A percentile compares a stretch with the other conserved stretches of the same genome.
Evolutionary conservation across 2,888 invertebrate genomes (phyloP).

Genomic region (Lycophotia porphyrea): DNA sequence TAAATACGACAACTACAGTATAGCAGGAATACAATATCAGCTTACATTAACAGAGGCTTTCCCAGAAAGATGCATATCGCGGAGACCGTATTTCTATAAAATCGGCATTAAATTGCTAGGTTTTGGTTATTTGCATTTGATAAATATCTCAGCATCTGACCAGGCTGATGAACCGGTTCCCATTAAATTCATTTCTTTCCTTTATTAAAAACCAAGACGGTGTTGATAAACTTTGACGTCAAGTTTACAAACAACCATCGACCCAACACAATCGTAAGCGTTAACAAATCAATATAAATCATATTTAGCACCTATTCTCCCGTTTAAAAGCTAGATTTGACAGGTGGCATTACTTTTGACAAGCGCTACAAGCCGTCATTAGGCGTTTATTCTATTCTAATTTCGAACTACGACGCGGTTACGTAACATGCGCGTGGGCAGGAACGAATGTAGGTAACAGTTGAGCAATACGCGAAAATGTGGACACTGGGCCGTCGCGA

Average conservation of each 20-base stretch:
- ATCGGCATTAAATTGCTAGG: conserved; percentile 20
- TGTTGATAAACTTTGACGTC: conserved; percentile 29
- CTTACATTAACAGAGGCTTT: conserved; percentile 6
- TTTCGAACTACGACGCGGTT: conserved; percentile 73
- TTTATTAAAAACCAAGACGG: background rate
- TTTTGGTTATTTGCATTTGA: conserved; percentile 35
- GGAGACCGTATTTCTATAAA: conserved; percentile 22
- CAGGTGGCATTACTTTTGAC: conserved; percentile 72
- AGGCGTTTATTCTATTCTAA: conserved; percentile 81
- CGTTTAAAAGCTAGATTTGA: conserved; percentile 62
- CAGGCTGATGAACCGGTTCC: conserved; percentile 13
- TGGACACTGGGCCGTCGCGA: conserved; percentile 57
- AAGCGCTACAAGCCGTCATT: conserved; percentile 69
- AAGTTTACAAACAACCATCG: conserved; percentile 40
- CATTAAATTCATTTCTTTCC: background rate
- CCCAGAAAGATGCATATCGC: conserved; percentile 36
- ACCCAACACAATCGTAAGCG: conserved; percentile 61
- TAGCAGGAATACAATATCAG: background rate
- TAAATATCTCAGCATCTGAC: conserved; percentile 26
- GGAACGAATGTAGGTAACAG: conserved; percentile 67
- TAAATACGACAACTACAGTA: background rate
- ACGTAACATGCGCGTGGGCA: conserved; percentile 73
- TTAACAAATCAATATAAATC: conserved; percentile 60
- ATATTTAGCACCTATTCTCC: conserved; percentile 58
- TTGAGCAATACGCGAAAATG: conserved; percentile 79